These are phyloP conservation scores for Amniataba percoides DNA, from an alignment of 2,797 vertebrate genomes.

Conservation along the genomic window DNA sequence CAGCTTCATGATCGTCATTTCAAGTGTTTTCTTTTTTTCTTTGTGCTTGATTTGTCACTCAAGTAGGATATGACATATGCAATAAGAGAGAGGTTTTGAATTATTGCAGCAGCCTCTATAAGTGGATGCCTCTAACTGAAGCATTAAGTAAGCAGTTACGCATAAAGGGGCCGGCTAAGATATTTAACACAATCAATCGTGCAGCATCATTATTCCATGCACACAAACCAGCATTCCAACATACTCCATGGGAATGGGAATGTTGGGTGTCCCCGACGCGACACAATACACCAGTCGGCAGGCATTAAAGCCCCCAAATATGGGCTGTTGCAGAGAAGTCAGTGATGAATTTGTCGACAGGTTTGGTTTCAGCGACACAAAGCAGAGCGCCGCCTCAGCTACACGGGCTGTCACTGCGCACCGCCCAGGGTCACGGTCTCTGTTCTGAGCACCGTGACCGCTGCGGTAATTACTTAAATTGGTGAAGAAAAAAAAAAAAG, in stretches of 20 bases:
- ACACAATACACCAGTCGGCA: conserved; percentile 63
- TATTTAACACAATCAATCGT: conserved; percentile 27
- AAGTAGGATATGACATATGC: not conserved
- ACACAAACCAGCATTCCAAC: conserved; percentile 34
- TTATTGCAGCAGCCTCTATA: not conserved
- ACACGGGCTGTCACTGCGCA: conserved; percentile 72
- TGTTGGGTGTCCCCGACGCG: conserved; percentile 38
- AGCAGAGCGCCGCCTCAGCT: conserved; percentile 67
- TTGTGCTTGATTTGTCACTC: no score
- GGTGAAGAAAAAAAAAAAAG: conserved; percentile 64
- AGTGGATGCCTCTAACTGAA: not conserved
- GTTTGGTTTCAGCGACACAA: conserved; percentile 74
- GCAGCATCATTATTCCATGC: not conserved
- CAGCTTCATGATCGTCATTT: no score
- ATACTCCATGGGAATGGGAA: conserved; percentile 51
- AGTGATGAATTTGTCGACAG: conserved; percentile 80
- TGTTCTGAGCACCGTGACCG: conserved; percentile 81
- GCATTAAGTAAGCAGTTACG: not conserved
- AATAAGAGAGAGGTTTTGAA: not conserved
- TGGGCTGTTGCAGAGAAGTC: conserved; percentile 63
- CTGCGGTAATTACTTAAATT: conserved; percentile 82
- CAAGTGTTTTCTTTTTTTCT: no score
- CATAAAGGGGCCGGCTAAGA: not conserved
- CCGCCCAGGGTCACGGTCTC: conserved; percentile 78
- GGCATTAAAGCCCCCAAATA: conserved; percentile 65